Evolutionary conservation across 1,140 invertebrate genomes (phyloP), one percentile per base, ranked within the genome.

Genomic region (Teleogryllus occipitalis): DNA sequence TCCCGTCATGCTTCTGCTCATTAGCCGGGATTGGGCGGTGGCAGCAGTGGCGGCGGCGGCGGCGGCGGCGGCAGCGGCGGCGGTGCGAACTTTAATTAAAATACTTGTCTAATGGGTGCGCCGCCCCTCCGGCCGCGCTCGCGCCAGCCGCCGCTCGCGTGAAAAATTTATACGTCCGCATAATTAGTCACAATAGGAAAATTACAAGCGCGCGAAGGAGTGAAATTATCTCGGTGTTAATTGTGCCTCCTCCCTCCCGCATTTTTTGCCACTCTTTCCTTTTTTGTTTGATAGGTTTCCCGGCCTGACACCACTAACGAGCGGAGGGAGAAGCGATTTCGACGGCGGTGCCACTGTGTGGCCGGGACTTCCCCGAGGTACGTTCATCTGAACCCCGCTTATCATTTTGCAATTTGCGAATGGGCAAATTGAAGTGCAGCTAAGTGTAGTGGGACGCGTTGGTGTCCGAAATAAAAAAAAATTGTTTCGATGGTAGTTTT

Each of bases 21-120:
- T 65, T 65, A 65, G 54, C 54, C 54, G 18, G 54, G 54, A 65
- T 65, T 65, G 18, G 54, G 54, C 7, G 18, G 54, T 18, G 18
- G 54, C 54, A 18, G 54, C 54, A 14, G 54, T 10, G 54, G 18
- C 54, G 54, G 54, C 54, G 18, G 54, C 27, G 54, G 54, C 10
- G 54, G 18, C 54, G 18, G 54, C 54, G 18, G 54, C 54, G 54
- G 54, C 49, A 8, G 49, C 10, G 54, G 18, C 54, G 54, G 54
- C 54, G 18, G 54, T 65, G 54, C 54, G 54, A 65, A 65, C 54
- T 65, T 65, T 65, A 65, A 65, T 65, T 65, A 65, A 65, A 65
- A 65, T 65, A 65, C 54, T 65, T 65, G 54, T 65, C 54, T 65
- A 65, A 65, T 65, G 54, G 54, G 10, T 65, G 10, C 54, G 54